These are phyloP conservation scores for Pitangus sulphuratus DNA, from an alignment of 2,797 vertebrate genomes.

Conservation along the genomic window DNA sequence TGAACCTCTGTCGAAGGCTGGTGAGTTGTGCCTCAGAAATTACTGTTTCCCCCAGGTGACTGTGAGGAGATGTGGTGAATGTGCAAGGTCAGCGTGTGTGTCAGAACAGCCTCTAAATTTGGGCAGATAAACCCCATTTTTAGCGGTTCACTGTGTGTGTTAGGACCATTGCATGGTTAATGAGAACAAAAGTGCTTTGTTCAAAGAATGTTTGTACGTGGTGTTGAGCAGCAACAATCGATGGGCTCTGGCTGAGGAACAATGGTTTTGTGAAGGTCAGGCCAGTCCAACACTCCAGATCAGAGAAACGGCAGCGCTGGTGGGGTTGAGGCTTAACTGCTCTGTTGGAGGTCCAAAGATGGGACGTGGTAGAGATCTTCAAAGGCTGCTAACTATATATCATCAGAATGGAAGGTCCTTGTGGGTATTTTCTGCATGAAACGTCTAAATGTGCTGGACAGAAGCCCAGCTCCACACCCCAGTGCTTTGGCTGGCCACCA, in stretches of 20 bases:
- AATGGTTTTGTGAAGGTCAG: conserved; percentile 28
- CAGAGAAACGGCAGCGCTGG: not conserved
- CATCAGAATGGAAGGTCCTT: not conserved
- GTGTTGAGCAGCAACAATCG: not conserved
- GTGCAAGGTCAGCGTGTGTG: not conserved
- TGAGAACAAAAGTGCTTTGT: not conserved
- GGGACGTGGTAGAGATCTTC: not conserved
- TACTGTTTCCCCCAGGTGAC: not conserved
- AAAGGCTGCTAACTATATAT: not conserved
- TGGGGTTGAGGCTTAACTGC: not conserved
- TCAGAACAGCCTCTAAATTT: not conserved
- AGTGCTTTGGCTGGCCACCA: conserved; percentile 24
- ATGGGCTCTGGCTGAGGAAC: not conserved
- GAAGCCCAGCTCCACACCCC: conserved; percentile 6
- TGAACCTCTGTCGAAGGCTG: not conserved
- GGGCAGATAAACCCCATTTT: not conserved
- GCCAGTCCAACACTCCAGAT: not conserved
- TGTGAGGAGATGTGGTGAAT: not conserved
- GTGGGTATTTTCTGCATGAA: not conserved
- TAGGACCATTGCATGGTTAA: not conserved
- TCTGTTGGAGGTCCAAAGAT: not conserved
- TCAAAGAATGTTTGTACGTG: not conserved
- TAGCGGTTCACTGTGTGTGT: not conserved
- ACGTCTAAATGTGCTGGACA: not conserved
- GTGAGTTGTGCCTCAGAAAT: not conserved